Evolutionary conservation across 1,140 invertebrate species (phyloP).

Genomic region (Trichoplusia ni): DNA sequence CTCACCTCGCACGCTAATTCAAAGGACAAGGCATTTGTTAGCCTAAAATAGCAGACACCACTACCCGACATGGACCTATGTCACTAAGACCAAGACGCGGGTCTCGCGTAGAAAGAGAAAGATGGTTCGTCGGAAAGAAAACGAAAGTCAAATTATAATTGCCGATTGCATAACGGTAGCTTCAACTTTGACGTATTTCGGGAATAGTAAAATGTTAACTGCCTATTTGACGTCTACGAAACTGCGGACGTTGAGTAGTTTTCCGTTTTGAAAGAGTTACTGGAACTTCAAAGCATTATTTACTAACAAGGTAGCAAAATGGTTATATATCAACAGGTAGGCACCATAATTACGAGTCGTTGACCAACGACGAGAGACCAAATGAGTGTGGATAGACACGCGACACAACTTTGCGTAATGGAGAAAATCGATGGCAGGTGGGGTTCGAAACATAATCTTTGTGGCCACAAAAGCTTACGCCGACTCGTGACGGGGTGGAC

Average conservation of each 20-base stretch:
- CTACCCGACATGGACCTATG: no score
- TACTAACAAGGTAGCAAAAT: conserved; percentile 30
- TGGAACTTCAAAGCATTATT: conserved; percentile 25
- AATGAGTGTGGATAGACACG: conserved; percentile 13
- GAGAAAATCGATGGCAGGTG: conserved; percentile 4
- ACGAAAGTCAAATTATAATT: not conserved
- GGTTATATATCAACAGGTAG: conserved; percentile 41
- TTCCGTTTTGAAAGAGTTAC: conserved; percentile 3
- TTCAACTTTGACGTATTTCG: not conserved
- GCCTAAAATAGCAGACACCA: no score
- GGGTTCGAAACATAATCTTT: not conserved
- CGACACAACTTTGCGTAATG: not conserved
- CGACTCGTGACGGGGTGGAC: no score
- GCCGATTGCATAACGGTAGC: not conserved
- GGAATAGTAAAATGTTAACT: conserved; percentile 5
- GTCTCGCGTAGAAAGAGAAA: not conserved
- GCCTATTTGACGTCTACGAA: not conserved
- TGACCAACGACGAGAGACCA: conserved; percentile 5
- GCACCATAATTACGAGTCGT: conserved; percentile 1
- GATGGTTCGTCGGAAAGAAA: not conserved
- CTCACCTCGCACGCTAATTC: not conserved
- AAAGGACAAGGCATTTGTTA: not conserved
- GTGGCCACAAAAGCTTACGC: no score
- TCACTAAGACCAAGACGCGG: no score
- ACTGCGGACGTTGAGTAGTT: not conserved